Conservation (phyloP, 2,113 vertebrate species). For the Semnopithecus entellus region DNA sequence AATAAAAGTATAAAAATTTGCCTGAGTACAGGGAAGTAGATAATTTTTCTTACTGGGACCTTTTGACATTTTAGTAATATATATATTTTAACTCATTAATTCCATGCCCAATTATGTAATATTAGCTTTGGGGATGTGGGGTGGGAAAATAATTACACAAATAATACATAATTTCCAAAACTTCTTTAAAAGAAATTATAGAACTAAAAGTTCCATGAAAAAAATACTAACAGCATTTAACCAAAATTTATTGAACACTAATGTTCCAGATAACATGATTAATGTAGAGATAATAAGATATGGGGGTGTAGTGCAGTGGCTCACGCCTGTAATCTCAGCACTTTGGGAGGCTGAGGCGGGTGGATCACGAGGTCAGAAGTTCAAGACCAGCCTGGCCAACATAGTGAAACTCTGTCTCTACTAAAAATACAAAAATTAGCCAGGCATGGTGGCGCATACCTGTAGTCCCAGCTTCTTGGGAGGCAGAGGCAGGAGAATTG, state of each 20-base stretch:
- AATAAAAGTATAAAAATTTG: background rate
- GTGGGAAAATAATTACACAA: background rate
- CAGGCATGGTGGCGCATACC: too few species aligned
- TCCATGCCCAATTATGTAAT: background rate
- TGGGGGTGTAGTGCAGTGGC: too few species aligned
- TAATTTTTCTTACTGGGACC: background rate
- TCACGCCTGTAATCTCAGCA: too few species aligned
- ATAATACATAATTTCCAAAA: background rate
- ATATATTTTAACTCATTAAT: background rate
- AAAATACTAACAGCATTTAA: background rate
- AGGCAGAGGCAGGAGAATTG: too few species aligned
- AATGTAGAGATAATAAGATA: background rate
- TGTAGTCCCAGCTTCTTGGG: too few species aligned
- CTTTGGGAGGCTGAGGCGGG: too few species aligned
- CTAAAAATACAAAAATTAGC: too few species aligned
- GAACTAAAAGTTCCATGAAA: background rate
- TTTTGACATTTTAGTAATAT: background rate
- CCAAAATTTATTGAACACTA: background rate
- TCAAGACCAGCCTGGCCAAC: too few species aligned
- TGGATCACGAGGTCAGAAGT: too few species aligned
- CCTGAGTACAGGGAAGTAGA: background rate
- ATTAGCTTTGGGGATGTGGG: background rate
- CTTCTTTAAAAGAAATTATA: background rate
- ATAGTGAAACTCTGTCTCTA: too few species aligned
- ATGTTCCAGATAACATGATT: background rate